Base-by-base conservation (phyloP, 2,797 vertebrate species). In the Notolepis coatsorum region DNA sequence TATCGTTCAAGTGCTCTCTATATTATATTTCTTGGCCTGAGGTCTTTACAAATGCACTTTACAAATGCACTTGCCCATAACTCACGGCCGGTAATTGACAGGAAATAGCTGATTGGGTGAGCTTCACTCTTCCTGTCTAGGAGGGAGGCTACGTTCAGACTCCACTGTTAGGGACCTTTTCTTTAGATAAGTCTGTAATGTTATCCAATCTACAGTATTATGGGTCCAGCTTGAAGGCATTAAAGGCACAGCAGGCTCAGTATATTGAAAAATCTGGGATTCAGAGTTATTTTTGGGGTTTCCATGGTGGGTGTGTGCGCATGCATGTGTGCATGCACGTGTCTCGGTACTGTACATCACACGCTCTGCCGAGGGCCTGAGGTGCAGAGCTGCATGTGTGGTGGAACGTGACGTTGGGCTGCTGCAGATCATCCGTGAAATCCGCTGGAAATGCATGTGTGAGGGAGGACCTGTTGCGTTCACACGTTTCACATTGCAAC, bases 11-110 rank as follows among this genome's bases (percentile, higher is more conserved):
- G 77, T 68, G 65, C n/a, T n/a, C 56, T 75, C 54, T 65, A 64
- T 50, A 71, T 68, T 84, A 79, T 86, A 39, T 75, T 24, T 79
- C 54, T 84, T 91, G 77, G 75, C 77, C 53, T 3, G 21, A 47
- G n/a, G 47, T 63, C 57, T 65, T 37, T 35, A 52, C 61, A 76
- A 80, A 73, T 48, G 58, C 65, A 47, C 35, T 65, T 58, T 61
- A 45, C n/a, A n/a, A n/a, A n/a, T n/a, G n/a, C n/a, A n/a, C 63
- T 74, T 39, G 45, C 73, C 75, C 55, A 62, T 27, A 68, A 56
- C 42, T 62, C 59, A 54, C 28, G 59, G 64, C 56, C 31, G 80
- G 60, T 74, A 84, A 79, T 43, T 66, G 52, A 61, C 56, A 83
- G 77, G 68, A 82, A 82, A 83, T 81, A 60, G 71, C 73, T 61